Conservation (phyloP, 1,140 invertebrate genomes). For the Drosophila ficusphila region DNA sequence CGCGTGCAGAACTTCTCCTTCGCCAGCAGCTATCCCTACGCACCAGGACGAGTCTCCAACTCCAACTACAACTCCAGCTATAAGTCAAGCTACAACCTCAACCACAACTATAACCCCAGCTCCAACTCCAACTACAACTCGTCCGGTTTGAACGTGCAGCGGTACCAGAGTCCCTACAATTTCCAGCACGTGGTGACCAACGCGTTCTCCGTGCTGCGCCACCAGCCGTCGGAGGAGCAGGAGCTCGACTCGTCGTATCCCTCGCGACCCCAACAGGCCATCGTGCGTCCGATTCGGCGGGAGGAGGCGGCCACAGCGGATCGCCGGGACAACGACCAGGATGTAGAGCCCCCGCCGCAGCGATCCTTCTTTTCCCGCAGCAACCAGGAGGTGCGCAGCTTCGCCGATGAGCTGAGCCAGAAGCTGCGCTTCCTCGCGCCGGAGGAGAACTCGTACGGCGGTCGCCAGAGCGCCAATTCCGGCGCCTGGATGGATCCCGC, state of each 20-base stretch:
- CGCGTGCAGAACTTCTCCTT: slow-evolving; percentile 75
- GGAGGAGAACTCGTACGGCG: slow-evolving; percentile 64
- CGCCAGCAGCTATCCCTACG: slow-evolving; percentile 74
- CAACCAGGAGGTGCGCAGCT: slow-evolving; percentile 66
- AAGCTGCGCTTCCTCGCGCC: slow-evolving; percentile 72
- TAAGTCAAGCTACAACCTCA: slow-evolving; percentile 9
- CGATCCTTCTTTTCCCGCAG: slow-evolving; percentile 65
- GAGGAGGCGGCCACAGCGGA: slow-evolving; percentile 40
- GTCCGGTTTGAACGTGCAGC: slow-evolving; percentile 49
- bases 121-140: slow-evolving; percentile 20
- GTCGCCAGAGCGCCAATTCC: slow-evolving; percentile 35
- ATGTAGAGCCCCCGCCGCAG: slow-evolving; percentile 17
- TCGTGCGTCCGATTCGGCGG: slow-evolving; percentile 85
- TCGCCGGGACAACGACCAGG: not conserved
- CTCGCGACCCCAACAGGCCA: slow-evolving; percentile 84
- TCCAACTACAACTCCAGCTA: slow-evolving; percentile 12
- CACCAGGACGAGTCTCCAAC: slow-evolving; percentile 48
- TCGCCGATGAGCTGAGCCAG: slow-evolving; percentile 77
- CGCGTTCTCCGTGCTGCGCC: slow-evolving; percentile 71
- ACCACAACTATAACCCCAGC: slow-evolving; percentile 4
- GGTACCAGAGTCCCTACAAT: slow-evolving; percentile 62
- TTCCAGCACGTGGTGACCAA: slow-evolving; percentile 72
- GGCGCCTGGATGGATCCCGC: slow-evolving; percentile 52
- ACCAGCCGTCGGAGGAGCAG: slow-evolving; percentile 51
- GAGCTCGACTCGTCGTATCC: slow-evolving; percentile 20